Evolutionary conservation across 2,113 vertebrate genomes (phyloP).

Genomic region (Rhea pennata): DNA sequence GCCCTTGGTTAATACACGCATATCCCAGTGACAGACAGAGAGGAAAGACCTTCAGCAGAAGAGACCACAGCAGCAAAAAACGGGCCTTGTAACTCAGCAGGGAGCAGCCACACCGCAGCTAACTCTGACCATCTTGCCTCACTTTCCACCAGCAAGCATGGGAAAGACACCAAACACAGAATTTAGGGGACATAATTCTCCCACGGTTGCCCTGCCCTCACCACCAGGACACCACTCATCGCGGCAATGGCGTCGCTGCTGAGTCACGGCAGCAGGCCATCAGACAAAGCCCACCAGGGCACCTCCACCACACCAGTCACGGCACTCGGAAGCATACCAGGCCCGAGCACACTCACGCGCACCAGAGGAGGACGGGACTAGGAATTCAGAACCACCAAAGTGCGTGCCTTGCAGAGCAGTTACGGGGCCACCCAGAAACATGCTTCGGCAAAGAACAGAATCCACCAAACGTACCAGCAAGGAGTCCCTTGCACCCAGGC

Average conservation of each 20-base stretch:
- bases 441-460: neutral
- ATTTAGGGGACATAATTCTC: neutral
- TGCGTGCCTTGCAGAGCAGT: neutral
- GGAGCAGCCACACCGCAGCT: neutral
- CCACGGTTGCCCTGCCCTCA: neutral
- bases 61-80: neutral
- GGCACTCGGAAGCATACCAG: neutral
- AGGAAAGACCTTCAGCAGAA: neutral
- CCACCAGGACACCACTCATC: neutral
- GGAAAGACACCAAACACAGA: neutral
- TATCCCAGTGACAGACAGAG: neutral
- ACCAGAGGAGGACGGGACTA: neutral
- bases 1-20: rapidly evolving
- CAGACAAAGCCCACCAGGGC: neutral
- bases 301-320: neutral
- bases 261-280: neutral
- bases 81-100: neutral
- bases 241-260: neutral
- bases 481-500: neutral
- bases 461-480: neutral
- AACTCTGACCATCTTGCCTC: rapidly evolving
- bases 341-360: neutral
- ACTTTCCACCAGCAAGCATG: neutral
- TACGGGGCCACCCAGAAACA: neutral
- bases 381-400: neutral